phyloP scores from a whole-genome alignment of 2,113 vertebrate species.

The Campylomormyrus numenius region DNA sequence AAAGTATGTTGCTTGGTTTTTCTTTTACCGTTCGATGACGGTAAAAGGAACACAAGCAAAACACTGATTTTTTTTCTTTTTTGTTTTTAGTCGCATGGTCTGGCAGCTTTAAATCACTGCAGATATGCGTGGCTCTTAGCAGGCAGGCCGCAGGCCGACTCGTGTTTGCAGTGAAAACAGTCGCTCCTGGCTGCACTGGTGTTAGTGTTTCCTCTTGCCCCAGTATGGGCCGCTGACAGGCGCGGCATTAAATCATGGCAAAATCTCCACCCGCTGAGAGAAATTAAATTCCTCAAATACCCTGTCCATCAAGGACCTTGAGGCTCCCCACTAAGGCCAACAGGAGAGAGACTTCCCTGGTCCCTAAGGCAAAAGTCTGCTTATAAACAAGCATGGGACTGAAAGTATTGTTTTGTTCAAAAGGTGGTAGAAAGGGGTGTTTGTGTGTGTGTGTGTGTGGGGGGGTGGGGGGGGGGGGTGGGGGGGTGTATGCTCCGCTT shows the following conservation, averaged over 20 bases:
- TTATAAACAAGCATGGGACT: not conserved
- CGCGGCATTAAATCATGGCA: not conserved
- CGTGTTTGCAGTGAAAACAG: not conserved
- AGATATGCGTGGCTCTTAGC: not conserved
- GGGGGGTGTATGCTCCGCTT: not conserved
- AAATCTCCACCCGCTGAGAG: not conserved
- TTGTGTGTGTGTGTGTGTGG: not conserved
- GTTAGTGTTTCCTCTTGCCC: not conserved
- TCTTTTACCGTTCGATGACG: not conserved
- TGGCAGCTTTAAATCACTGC: not conserved
- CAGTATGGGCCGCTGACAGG: not conserved
- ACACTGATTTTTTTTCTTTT: not conserved
- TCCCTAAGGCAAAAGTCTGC: not conserved
- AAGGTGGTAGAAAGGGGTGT: not conserved
- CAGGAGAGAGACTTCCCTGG: not conserved
- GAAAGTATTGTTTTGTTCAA: not conserved
- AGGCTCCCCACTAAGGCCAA: not conserved
- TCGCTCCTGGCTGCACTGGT: not conserved
- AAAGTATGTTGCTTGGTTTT: not conserved
- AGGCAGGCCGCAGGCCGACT: not conserved
- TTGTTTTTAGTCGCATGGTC: not conserved
- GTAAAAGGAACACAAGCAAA: not conserved
- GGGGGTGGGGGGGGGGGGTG: too few species aligned
- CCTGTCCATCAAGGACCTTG: not conserved
- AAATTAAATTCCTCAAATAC: constrained; percentile 11